Evolutionary conservation across 1,140 invertebrate genomes (phyloP).

Genomic region (Lerema accius): DNA sequence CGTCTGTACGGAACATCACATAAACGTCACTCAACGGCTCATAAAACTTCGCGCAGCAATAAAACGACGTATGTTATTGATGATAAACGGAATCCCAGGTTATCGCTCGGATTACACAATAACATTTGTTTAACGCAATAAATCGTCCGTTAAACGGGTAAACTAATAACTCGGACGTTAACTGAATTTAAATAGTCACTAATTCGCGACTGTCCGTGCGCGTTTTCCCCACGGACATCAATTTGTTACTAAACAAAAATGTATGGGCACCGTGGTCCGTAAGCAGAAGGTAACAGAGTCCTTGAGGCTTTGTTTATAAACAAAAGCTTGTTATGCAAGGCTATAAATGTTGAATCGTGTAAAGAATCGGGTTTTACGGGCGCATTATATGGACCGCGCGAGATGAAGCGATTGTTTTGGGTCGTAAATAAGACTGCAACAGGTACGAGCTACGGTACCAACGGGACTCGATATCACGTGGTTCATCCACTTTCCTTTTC

Average conservation of each 20-base stretch:
- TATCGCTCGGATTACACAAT: conserved; percentile 47
- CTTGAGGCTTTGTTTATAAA: conserved; percentile 79
- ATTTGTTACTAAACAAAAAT: conserved; percentile 58
- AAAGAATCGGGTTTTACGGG: conserved; percentile 74
- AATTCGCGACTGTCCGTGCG: conserved; percentile 37
- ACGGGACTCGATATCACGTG: conserved; percentile 74
- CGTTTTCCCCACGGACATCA: conserved; percentile 51
- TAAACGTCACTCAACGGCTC: conserved; percentile 38
- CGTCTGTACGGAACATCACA: conserved; percentile 31
- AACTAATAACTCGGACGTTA: conserved; percentile 47
- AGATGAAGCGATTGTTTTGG: conserved; percentile 81
- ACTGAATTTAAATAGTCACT: conserved; percentile 54
- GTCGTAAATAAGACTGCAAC: conserved; percentile 81
- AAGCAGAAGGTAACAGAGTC: conserved; percentile 51
- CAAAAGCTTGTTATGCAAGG: conserved; percentile 77
- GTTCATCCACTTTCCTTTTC: conserved; percentile 68
- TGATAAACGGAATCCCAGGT: conserved; percentile 39
- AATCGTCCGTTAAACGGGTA: conserved; percentile 13
- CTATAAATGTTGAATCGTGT: conserved; percentile 64
- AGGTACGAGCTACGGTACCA: conserved; percentile 67
- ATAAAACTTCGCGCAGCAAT: conserved; percentile 37
- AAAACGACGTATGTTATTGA: conserved; percentile 39
- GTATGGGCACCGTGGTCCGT: conserved; percentile 37
- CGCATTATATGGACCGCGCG: conserved; percentile 73
- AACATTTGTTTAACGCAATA: conserved; percentile 20